Conservation (phyloP, 2,888 invertebrate genomes). For the Tupiocoris notatus region DNA sequence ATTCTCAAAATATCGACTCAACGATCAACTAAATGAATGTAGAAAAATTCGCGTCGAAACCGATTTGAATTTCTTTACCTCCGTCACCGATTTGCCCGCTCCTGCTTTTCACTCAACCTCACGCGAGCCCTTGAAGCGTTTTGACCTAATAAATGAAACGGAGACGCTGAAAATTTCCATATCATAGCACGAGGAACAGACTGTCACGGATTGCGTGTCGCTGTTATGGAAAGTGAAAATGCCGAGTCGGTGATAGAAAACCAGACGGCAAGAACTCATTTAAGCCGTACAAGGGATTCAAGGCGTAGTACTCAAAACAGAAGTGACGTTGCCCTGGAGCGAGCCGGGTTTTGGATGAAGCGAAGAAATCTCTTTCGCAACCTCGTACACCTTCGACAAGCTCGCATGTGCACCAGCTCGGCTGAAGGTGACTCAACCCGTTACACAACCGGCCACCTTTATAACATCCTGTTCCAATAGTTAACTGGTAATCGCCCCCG, state of each 20-base stretch:
- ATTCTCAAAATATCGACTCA: too few relatives aligned
- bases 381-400: not conserved
- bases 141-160: not conserved
- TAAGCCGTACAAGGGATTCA: not conserved
- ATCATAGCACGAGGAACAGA: not conserved
- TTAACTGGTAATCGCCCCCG: not conserved
- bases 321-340: constrained; percentile 3
- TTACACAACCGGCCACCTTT: constrained; percentile 6
- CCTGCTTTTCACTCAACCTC: too few relatives aligned
- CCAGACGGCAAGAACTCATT: not conserved
- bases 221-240: not conserved
- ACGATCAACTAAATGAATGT: too few relatives aligned
- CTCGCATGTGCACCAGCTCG: not conserved
- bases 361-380: constrained; percentile 14
- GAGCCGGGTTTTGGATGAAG: constrained; percentile 15
- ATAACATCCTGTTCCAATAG: constrained; percentile 18
- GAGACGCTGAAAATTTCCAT: not conserved
- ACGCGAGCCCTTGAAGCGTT: too few relatives aligned
- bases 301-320: not conserved
- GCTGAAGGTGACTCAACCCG: constrained; percentile 15
- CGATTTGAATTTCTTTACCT: too few relatives aligned
- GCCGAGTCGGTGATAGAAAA: not conserved
- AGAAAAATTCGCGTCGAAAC: too few relatives aligned
- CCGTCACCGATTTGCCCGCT: too few relatives aligned
- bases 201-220: not conserved